These are phyloP conservation scores for Fopius arisanus DNA, from an alignment of 1,140 invertebrate species.

Conservation along the genomic window DNA sequence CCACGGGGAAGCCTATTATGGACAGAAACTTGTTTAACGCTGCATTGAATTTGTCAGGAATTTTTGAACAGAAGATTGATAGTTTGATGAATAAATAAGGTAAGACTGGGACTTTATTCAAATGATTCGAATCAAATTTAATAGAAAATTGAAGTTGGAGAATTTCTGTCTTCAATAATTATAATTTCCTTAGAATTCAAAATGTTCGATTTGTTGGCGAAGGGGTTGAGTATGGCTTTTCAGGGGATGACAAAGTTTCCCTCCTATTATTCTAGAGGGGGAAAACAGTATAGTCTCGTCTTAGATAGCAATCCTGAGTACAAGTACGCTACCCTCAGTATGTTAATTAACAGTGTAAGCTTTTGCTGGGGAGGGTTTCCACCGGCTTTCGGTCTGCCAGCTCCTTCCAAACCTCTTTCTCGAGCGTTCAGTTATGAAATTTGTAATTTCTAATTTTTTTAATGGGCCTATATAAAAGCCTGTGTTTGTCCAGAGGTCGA, in stretches of 20 bases:
- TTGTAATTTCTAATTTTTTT: too few species aligned
- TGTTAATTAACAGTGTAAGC: constrained; percentile 63
- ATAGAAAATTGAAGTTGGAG: too few species aligned
- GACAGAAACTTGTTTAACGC: too few species aligned
- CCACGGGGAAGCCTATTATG: too few species aligned
- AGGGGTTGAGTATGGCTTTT: constrained; percentile 1
- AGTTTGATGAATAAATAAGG: too few species aligned
- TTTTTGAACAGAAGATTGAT: too few species aligned
- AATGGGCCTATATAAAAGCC: too few species aligned
- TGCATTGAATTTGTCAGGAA: too few species aligned
- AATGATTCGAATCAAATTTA: too few species aligned
- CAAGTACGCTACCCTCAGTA: constrained; percentile 45
- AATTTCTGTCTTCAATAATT: background rate
- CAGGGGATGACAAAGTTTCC: constrained; percentile 18
- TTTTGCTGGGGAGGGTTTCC: constrained; percentile 42
- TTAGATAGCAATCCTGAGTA: constrained; percentile 29
- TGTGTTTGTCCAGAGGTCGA: background rate
- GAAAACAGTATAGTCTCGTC: constrained; percentile 15
- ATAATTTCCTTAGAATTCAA: constrained; percentile 3
- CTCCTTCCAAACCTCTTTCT: background rate
- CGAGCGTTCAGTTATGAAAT: background rate
- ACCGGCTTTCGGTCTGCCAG: background rate
- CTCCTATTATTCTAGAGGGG: constrained; percentile 23
- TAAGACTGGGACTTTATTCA: too few species aligned
- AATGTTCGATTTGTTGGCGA: constrained; percentile 32